Evolutionary conservation across 2,113 vertebrate genomes (phyloP).

Genomic region (Myotis davidii): DNA sequence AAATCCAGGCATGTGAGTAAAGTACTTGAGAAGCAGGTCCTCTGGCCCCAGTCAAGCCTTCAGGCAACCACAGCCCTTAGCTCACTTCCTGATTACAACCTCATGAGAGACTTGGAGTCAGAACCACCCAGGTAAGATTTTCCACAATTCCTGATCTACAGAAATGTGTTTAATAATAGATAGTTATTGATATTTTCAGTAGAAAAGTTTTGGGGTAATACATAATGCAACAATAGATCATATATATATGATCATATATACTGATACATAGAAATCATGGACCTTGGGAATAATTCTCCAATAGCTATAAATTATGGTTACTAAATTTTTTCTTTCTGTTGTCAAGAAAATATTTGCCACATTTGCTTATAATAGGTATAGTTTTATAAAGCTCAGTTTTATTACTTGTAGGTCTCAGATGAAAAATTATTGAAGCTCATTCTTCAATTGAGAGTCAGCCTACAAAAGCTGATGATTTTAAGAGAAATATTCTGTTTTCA

Average conservation of each 20-base stretch:
- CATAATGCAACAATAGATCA: neutral
- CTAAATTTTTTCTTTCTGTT: conserved; percentile 5
- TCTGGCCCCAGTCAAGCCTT: neutral
- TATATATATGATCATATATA: neutral
- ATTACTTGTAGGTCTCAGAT: neutral
- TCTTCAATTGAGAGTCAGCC: neutral
- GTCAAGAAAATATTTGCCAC: conserved; percentile 1
- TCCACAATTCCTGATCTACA: neutral
- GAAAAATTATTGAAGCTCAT: conserved; percentile 20
- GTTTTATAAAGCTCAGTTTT: neutral
- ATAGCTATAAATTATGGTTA: neutral
- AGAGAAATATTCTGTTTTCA: neutral
- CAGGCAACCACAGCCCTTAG: neutral
- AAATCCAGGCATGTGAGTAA: neutral
- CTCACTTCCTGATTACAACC: neutral
- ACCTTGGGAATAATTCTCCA: neutral
- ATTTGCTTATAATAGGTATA: neutral
- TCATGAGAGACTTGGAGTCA: neutral
- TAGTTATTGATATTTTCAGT: neutral
- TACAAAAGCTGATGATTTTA: neutral
- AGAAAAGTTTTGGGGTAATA: neutral
- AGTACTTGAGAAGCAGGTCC: neutral
- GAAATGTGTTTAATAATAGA: neutral
- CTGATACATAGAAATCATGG: neutral
- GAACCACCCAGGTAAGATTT: neutral